A percentile compares a stretch with the other conserved stretches of the same genome.
phyloP scores from a whole-genome alignment of 2,797 vertebrate species.

The Alcedo quadribrachys region DNA sequence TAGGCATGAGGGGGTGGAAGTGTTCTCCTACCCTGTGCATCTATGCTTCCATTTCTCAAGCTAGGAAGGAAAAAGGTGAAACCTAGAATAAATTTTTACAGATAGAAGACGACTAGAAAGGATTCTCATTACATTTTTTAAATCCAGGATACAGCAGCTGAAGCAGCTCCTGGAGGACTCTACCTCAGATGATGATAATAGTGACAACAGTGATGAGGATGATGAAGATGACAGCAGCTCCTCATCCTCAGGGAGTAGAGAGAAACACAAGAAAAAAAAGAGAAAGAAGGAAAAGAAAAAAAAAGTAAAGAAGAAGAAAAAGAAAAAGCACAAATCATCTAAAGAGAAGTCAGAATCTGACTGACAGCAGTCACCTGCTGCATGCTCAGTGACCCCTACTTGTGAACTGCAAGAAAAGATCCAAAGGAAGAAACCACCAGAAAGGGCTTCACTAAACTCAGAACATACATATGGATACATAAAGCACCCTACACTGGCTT shows the following conservation, averaged over 20 bases:
- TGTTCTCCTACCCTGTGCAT: neutral
- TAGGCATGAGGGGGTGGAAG: neutral
- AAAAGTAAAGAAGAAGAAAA: conserved; percentile 85
- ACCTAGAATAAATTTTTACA: neutral
- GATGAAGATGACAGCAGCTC: conserved; percentile 78
- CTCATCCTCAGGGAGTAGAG: conserved; percentile 76
- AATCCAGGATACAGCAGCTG: conserved; percentile 90
- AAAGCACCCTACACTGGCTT: neutral
- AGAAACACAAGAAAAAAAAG: conserved; percentile 87
- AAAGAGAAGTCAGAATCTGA: conserved; percentile 85
- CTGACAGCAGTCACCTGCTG: conserved; percentile 64
- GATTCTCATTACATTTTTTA: conserved; percentile 3
- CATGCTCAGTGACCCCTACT: neutral
- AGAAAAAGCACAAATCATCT: conserved; percentile 85
- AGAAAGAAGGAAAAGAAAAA: conserved; percentile 85
- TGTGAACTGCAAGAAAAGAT: neutral
- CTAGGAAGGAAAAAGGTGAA: neutral
- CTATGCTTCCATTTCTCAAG: neutral
- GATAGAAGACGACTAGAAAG: neutral
- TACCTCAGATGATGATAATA: conserved; percentile 84
- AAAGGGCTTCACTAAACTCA: neutral
- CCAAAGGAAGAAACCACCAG: neutral
- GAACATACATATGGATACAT: neutral
- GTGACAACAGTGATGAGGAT: conserved; percentile 50
- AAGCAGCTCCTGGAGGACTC: conserved; percentile 92